Evolutionary conservation across 2,797 vertebrate genomes (phyloP), one percentile per base, ranked within the genome.

Genomic region (Telmatherina bonti): DNA sequence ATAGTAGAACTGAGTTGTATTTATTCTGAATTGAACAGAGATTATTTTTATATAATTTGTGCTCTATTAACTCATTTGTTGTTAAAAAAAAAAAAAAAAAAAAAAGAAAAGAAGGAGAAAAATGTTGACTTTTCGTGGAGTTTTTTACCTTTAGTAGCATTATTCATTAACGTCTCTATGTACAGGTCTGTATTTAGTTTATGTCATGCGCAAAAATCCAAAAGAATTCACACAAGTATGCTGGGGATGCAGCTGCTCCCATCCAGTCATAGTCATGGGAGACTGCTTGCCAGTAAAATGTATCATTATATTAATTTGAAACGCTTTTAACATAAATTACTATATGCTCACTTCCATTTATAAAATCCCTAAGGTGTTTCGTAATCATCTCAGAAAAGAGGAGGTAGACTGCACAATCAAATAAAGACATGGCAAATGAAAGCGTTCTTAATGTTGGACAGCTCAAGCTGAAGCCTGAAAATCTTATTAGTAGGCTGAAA

Each of bases 231-330:
- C 26, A 4, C 4, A 62, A 31, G 36, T 60, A 43, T 53, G 36
- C 1, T 0, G 9, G 27, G 30, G 49, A 10, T 35, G 36, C 24
- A 58, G 54, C 45, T 51, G 41, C 56, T 62, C 3, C 47, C 33
- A 13, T 31, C 35, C 33, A 27, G 7, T 27, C 24, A 5, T 31
- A 47, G 27, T 13, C 26, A 33, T 29, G 13, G 30, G n/a, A 22
- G 35, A 51, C 33, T 61, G 16, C 41, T 31, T 41, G 41, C 31
- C 29, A 76, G 18, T 22, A 41, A 49, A 49, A 62, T 61, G 43
- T 43, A 56, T 36, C 2, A 31, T 62, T 49, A 8, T n/a, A 9
- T 47, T 26, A 13, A 49, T 58, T 26, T 59, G 43, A 11, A 29
- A 16, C 12, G 6, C 47, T 36, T 36, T 52, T 22, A 47, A 47